These are phyloP conservation scores for Geococcyx californianus DNA, from an alignment of 2,113 vertebrate genomes.

Conservation along the genomic window DNA sequence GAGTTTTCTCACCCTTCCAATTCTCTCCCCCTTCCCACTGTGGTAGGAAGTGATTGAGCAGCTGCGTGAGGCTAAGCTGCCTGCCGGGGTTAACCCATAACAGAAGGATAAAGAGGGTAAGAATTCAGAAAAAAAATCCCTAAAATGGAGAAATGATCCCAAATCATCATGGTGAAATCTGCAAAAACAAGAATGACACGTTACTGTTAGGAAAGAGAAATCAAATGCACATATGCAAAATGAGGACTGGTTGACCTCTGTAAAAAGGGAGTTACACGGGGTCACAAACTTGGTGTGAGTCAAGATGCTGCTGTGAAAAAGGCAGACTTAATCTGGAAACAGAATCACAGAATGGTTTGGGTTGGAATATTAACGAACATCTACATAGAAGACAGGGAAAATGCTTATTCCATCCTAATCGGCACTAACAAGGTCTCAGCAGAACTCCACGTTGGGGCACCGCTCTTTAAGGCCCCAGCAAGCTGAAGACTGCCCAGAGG, in stretches of 20 bases:
- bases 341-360: too few species aligned
- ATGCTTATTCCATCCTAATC: background rate
- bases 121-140: background rate
- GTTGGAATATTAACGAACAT: background rate
- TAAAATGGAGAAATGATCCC: background rate
- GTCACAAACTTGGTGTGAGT: background rate
- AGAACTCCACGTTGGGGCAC: background rate
- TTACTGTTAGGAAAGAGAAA: background rate
- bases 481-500: background rate
- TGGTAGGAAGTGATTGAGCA: fast-evolving
- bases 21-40: background rate
- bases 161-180: background rate
- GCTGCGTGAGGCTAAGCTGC: background rate
- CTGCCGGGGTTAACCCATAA: background rate
- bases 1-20: background rate
- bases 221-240: background rate
- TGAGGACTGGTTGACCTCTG: background rate
- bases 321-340: background rate
- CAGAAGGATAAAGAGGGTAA: background rate
- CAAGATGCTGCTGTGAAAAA: background rate
- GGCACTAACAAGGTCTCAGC: background rate
- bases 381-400: background rate
- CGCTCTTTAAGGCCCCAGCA: background rate
- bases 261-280: background rate
- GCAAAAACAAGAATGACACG: background rate